Evolutionary conservation across 2,797 vertebrate genomes (phyloP).

Genomic region (Merluccius polli): DNA sequence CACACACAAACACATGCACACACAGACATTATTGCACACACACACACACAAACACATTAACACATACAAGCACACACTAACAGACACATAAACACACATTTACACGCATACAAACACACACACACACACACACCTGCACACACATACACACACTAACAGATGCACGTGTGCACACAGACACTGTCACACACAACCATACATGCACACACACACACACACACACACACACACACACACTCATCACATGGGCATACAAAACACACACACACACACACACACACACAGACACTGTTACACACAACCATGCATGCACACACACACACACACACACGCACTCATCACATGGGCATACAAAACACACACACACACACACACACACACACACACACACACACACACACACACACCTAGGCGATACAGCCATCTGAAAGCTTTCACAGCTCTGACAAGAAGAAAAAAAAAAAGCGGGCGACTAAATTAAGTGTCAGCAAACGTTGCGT

Average conservation of each 20-base stretch:
- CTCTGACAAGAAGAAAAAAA: background rate
- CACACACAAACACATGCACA: background rate
- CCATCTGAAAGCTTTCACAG: background rate
- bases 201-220: too few species aligned
- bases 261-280: too few species aligned
- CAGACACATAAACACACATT: background rate
- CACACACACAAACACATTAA: background rate
- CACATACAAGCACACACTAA: background rate
- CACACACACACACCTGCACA: background rate
- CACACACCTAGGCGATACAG: background rate
- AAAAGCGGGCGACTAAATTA: background rate
- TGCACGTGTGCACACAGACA: too few species aligned
- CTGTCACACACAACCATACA: too few species aligned
- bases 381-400: background rate
- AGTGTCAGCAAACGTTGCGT: background rate
- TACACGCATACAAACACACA: background rate
- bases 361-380: background rate
- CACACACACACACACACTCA: too few species aligned
- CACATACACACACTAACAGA: too few species aligned
- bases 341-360: too few species aligned
- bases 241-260: too few species aligned
- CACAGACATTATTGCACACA: background rate
- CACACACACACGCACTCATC: too few species aligned
- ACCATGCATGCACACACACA: too few species aligned
- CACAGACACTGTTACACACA: too few species aligned